These are phyloP conservation scores for Rotaria socialis DNA, from an alignment of 2,888 invertebrate genomes.

Conservation along the genomic window DNA sequence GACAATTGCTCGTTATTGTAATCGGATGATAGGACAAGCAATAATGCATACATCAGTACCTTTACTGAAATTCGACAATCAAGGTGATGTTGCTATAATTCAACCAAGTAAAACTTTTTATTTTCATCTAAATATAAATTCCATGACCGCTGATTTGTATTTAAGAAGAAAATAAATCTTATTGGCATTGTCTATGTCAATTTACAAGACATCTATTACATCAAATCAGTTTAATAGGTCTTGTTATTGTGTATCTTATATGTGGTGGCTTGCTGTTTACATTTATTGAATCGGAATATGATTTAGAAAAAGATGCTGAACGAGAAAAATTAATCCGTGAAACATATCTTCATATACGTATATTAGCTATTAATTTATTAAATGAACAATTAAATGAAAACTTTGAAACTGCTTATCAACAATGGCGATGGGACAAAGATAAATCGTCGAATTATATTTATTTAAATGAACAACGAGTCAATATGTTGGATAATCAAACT, in stretches of 20 bases:
- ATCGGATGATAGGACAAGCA: background rate
- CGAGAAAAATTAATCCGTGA: background rate
- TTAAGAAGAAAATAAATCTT: no score
- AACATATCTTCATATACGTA: background rate
- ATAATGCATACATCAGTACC: background rate
- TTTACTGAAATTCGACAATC: background rate
- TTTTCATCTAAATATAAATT: background rate
- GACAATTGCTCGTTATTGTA: background rate
- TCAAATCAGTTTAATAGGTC: background rate
- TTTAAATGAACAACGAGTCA: background rate
- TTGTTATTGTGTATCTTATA: background rate
- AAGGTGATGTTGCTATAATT: background rate
- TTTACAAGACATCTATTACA: background rate
- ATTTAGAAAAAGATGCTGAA: background rate
- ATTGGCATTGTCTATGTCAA: background rate
- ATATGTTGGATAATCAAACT: background rate
- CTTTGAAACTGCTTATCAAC: background rate
- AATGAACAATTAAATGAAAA: constrained; percentile 1
- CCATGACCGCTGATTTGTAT: no score
- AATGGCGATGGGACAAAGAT: background rate
- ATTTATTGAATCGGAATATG: background rate
- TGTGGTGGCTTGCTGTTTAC: background rate
- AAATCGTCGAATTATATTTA: background rate
- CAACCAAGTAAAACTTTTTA: background rate
- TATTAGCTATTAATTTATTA: background rate